phyloP scores from a whole-genome alignment of 2,888 invertebrate genomes.

The Autographa pulchrina region DNA sequence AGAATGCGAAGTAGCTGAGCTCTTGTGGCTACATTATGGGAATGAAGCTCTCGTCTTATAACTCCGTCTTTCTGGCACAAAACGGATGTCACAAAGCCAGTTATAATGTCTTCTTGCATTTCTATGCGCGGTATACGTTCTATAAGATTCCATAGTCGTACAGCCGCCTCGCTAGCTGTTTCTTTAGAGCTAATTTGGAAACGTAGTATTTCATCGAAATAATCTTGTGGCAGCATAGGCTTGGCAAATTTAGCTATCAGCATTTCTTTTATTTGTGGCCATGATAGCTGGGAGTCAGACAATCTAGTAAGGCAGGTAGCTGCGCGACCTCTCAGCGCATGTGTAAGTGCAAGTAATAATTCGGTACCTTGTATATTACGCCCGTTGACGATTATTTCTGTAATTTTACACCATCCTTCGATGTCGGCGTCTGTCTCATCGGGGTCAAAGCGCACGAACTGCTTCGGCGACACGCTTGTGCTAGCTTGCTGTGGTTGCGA shows the following conservation, averaged over 20 bases:
- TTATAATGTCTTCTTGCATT: conserved; percentile 4
- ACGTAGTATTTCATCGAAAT: conserved; percentile 50
- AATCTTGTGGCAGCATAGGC: conserved; percentile 48
- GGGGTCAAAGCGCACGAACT: not conserved
- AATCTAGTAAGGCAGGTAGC: too few relatives aligned
- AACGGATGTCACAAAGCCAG: conserved; percentile 16
- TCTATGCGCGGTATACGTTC: conserved; percentile 34
- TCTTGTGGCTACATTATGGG: not conserved
- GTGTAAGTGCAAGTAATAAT: too few relatives aligned
- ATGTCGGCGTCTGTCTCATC: conserved; percentile 12
- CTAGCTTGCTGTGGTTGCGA: not conserved
- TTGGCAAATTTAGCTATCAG: conserved; percentile 44
- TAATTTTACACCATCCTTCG: conserved; percentile 16
- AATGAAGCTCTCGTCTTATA: not conserved
- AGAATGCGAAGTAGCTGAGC: not conserved
- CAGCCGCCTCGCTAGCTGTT: conserved; percentile 29
- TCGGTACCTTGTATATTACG: conserved; percentile 23
- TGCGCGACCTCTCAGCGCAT: too few relatives aligned
- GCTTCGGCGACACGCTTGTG: not conserved
- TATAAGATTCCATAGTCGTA: conserved; percentile 44
- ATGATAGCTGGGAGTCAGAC: conserved; percentile 27
- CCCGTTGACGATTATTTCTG: not conserved
- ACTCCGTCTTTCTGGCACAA: not conserved
- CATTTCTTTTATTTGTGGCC: conserved; percentile 19
- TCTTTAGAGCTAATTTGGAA: conserved; percentile 37